Conservation (phyloP, 2,797 vertebrate species). For the Nannoperca obscura region DNA sequence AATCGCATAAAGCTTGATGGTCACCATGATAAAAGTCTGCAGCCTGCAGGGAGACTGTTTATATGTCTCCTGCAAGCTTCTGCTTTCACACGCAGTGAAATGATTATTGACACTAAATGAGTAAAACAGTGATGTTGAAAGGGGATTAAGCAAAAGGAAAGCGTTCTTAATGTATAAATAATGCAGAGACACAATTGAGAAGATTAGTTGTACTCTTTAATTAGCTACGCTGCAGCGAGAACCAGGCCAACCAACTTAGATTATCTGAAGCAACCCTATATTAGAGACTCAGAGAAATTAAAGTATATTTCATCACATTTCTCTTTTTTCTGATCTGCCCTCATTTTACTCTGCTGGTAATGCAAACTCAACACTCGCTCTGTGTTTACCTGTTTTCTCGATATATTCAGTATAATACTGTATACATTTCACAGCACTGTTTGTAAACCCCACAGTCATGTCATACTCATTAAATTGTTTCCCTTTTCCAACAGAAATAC, state of each 20-base stretch:
- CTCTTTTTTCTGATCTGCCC: not conserved
- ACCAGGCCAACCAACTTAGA: not conserved
- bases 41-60: slow-evolving; percentile 50
- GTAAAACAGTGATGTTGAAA: slow-evolving; percentile 11
- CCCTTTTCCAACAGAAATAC: not conserved
- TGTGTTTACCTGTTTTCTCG: slow-evolving; percentile 9
- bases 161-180: slow-evolving; percentile 13
- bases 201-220: not conserved
- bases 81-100: slow-evolving; percentile 41
- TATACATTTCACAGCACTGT: not conserved
- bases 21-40: slow-evolving; percentile 62
- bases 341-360: slow-evolving; percentile 11
- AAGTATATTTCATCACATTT: not conserved
- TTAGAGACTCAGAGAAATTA: not conserved
- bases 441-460: not conserved
- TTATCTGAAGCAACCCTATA: slow-evolving; percentile 6
- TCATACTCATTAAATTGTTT: not conserved
- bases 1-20: slow-evolving; percentile 70
- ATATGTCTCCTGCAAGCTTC: slow-evolving; percentile 36
- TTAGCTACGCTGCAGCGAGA: slow-evolving; percentile 4
- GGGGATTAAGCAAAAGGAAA: slow-evolving; percentile 15
- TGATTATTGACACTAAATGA: slow-evolving; percentile 49
- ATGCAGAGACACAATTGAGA: slow-evolving; percentile 13
- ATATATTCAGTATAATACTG: not conserved
- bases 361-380: slow-evolving; percentile 8